A percentile compares a stretch with the other conserved stretches of the same genome.
phyloP scores from a whole-genome alignment of 2,797 vertebrate genomes.

The Thamnophis elegans region DNA sequence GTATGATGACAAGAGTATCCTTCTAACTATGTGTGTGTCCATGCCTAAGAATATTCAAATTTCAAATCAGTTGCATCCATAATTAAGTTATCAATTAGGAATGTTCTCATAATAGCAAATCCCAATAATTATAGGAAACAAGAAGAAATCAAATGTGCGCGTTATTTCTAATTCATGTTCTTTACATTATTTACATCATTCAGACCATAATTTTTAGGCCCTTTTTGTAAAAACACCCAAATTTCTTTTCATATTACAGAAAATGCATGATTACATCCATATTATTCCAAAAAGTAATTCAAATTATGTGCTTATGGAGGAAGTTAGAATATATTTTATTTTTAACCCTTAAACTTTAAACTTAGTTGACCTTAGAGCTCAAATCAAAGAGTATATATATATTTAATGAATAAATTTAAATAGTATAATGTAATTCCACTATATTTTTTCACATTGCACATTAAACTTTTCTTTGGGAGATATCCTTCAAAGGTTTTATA shows the following conservation, averaged over 20 bases:
- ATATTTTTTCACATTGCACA: background rate
- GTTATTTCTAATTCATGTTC: background rate
- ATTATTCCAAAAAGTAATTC: background rate
- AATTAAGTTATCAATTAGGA: background rate
- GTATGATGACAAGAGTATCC: background rate
- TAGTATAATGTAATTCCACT: background rate
- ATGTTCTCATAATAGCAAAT: background rate
- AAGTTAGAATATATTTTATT: background rate
- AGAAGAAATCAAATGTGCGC: background rate
- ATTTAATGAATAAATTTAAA: background rate
- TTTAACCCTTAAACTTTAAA: background rate
- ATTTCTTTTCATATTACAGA: background rate
- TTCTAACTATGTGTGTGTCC: background rate
- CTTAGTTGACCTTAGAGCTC: background rate
- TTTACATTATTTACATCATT: background rate
- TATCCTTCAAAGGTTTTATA: background rate
- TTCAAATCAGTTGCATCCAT: background rate
- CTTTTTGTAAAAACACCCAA: background rate
- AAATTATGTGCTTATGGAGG: background rate
- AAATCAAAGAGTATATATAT: background rate
- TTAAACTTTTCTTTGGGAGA: background rate
- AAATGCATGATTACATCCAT: background rate
- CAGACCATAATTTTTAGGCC: background rate
- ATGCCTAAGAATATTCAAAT: background rate
- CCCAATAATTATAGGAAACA: background rate